A percentile compares a stretch with the other conserved stretches of the same genome.
phyloP scores from a whole-genome alignment of 2,797 vertebrate genomes.

The Sciurus vulgaris region DNA sequence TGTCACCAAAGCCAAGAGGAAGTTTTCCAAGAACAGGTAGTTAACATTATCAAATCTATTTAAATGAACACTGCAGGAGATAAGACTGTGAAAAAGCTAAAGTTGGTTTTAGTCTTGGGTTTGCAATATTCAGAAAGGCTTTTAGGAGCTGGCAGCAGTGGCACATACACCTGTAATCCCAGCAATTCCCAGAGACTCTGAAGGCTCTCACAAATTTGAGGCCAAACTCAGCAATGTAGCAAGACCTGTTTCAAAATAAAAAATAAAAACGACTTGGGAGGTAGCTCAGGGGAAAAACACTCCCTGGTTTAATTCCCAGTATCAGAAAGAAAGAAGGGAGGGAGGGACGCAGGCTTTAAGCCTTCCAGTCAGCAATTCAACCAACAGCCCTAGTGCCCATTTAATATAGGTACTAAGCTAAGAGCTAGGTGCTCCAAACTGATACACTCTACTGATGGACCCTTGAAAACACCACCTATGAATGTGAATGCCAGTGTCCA shows the following conservation, averaged over 20 bases:
- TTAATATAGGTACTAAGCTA: constrained; percentile 42
- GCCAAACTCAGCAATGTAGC: no score
- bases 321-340: no score
- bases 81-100: constrained; percentile 38
- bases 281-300: no score
- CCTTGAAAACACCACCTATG: background rate
- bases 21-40: constrained; percentile 33
- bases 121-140: constrained; percentile 34
- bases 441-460: constrained; percentile 29
- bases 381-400: background rate
- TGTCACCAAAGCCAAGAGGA: constrained; percentile 40
- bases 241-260: no score
- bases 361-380: background rate
- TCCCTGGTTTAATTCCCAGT: no score
- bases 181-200: no score
- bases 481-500: background rate
- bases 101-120: constrained; percentile 25
- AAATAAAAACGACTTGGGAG: no score
- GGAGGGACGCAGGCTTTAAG: background rate
- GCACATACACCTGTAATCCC: no score
- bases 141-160: background rate
- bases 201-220: no score
- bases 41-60: constrained; percentile 28
- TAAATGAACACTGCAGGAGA: background rate
- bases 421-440: constrained; percentile 37